phyloP scores from a whole-genome alignment of 2,797 vertebrate genomes.

The Eupleurogrammus muticus region DNA sequence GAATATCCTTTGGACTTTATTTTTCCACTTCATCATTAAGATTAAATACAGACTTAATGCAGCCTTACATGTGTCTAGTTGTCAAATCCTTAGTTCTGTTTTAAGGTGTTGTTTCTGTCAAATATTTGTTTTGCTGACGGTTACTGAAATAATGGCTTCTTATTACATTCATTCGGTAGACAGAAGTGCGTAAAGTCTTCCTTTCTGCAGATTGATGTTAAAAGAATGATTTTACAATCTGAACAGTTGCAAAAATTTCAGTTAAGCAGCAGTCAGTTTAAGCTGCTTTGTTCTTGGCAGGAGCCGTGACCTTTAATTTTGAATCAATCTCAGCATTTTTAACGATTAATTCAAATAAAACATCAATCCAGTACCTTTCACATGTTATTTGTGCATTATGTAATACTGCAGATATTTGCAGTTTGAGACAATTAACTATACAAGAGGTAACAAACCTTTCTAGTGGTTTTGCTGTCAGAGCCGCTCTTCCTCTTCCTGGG shows the following conservation, averaged over 20 bases:
- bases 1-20: neutral
- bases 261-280: too few species aligned
- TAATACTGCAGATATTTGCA: neutral
- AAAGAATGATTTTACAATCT: neutral
- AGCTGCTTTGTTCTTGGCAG: too few species aligned
- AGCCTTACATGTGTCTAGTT: neutral
- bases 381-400: neutral
- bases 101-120: neutral
- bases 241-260: neutral
- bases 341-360: neutral
- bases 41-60: neutral
- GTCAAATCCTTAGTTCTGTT: neutral
- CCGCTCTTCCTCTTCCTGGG: conserved; percentile 75
- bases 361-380: neutral
- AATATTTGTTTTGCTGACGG: neutral
- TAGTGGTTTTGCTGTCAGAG: conserved; percentile 63
- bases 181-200: neutral
- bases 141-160: neutral
- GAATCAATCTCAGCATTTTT: neutral
- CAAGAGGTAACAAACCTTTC: conserved; percentile 70
- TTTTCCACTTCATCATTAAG: neutral
- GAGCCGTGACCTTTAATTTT: too few species aligned
- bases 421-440: neutral
- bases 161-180: neutral
- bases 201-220: too few species aligned